Evolutionary conservation across 2,888 invertebrate genomes (phyloP), one percentile per base, ranked within the genome.

Genomic region (Agrochola circellaris): DNA sequence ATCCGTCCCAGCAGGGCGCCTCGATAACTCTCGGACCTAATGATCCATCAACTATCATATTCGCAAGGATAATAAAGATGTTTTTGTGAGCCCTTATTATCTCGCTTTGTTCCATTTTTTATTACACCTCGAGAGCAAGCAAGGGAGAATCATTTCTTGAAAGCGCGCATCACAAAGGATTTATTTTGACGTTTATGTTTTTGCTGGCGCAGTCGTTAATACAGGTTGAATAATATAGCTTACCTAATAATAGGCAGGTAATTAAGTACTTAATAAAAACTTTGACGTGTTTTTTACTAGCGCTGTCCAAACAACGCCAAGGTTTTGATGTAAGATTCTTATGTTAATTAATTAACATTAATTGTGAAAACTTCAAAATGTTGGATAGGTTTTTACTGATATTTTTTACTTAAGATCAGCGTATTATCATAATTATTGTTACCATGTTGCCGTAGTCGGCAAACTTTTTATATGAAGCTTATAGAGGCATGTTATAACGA

Each of bases 1-100:
- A 93, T 93, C 88, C 88, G 87, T 89, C 91, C 73, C 92, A 88
- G 90, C 91, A 85, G 90, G 91, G 86, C 79, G 87, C 81, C 88
- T 88, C 85, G 86, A 90, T 91, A 90, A 89, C 84, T 87, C 85
- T 85, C 80, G 81, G 84, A 71, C 83, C 84, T 90, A 91, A 91
- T 91, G 90, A 90, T 89, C 83, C 88, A 86, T 89, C 88, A 89
- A 80, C 89, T 90, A 89, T 89, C 87, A 90, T 88, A 90, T 88
- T 89, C 82, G 88, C 90, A 83, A 80, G 81, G 83, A 87, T 90
- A 91, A 90, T 92, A 90, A 89, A 90, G 89, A 87, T 87, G 88
- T 90, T 92, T 90, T 91, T 90, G 87, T 88, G 73, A 70, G 73
- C 82, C 84, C 73, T 87, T 87, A 77, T 81, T 80, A 82, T 68